phyloP scores from a whole-genome alignment of 2,797 vertebrate genomes.

The Molothrus ater region DNA sequence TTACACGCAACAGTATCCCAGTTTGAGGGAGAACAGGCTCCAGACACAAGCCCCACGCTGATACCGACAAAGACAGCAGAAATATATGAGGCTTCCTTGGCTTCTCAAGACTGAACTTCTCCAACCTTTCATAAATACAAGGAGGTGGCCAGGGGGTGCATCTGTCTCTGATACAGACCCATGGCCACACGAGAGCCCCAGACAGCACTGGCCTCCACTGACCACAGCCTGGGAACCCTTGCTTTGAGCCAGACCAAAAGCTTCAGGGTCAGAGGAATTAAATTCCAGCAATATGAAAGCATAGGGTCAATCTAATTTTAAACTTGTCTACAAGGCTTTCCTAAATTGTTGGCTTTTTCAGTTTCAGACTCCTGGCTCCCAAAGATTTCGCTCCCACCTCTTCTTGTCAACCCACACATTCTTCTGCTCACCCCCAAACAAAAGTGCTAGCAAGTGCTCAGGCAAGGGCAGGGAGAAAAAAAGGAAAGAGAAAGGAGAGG shows the following conservation, averaged over 20 bases:
- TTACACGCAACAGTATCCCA: neutral
- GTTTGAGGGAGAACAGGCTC: neutral
- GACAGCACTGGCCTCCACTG: neutral
- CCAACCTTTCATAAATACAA: neutral
- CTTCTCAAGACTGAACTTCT: neutral
- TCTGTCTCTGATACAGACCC: neutral
- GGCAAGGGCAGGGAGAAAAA: neutral
- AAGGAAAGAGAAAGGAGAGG: neutral
- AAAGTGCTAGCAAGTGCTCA: neutral
- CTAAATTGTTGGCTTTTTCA: neutral
- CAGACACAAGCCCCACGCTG: neutral
- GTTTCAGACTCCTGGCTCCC: neutral
- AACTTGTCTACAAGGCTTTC: neutral
- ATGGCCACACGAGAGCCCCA: neutral
- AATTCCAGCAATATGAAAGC: conserved; percentile 40
- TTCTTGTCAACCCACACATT: neutral
- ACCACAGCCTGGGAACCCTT: neutral
- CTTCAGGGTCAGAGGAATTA: conserved; percentile 20
- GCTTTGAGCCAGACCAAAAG: neutral
- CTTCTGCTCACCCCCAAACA: neutral
- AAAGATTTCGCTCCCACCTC: neutral
- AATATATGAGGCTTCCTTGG: neutral
- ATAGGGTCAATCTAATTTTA: conserved; percentile 37
- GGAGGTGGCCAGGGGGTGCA: neutral
- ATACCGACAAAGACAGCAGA: neutral